Conservation (phyloP, 2,888 invertebrate genomes). For the Callimorpha dominula region DNA sequence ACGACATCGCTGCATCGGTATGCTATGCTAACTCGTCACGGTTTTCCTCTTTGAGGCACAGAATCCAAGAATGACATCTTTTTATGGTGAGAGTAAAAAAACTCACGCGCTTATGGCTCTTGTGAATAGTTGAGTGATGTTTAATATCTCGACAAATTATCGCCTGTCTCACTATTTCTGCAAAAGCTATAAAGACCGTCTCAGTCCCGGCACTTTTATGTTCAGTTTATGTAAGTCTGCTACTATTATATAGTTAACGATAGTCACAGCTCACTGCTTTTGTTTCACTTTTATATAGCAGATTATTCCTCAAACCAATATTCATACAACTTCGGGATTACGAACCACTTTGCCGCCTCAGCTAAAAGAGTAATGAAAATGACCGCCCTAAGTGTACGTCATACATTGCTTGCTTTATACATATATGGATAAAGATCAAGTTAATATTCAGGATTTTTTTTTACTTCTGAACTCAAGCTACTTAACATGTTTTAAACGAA, state of each 20-base stretch:
- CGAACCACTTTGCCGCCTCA: not conserved
- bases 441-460: too few species aligned
- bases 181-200: conserved; percentile 47
- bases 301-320: not conserved
- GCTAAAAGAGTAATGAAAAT: too few species aligned
- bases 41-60: too few species aligned
- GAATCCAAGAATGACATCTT: not conserved
- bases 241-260: conserved; percentile 71
- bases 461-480: too few species aligned
- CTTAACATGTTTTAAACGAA: too few species aligned
- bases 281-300: not conserved
- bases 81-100: not conserved
- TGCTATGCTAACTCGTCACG: too few species aligned
- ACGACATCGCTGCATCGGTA: too few species aligned
- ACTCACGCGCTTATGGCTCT: too few species aligned
- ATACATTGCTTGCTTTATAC: too few species aligned
- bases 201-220: conserved; percentile 64
- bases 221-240: conserved; percentile 68
- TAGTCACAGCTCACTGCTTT: conserved; percentile 55
- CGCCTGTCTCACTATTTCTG: conserved; percentile 26
- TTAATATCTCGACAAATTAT: conserved; percentile 7
- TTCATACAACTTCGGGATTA: not conserved
- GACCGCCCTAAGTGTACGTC: too few species aligned
- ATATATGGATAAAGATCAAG: too few species aligned
- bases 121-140: conserved; percentile 1